A percentile compares a stretch with the other conserved stretches of the same genome.
Conservation (phyloP, 2,113 vertebrate genomes). For the Xenopus laevis region DNA sequence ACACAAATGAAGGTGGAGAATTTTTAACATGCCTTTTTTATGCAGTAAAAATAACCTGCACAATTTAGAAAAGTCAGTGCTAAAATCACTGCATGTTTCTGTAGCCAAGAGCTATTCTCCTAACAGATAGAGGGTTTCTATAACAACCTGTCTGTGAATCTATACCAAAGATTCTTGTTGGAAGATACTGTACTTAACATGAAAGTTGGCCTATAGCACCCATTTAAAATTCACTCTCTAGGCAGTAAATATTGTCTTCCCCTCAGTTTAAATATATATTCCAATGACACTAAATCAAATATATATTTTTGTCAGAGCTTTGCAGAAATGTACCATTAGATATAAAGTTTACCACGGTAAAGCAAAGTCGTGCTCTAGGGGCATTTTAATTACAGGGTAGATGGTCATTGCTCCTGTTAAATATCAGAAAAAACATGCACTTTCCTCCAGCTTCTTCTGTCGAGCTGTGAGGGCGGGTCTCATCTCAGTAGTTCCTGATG, state of each 20-base stretch:
- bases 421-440: no score
- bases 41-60: conserved; percentile 22
- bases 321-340: not conserved
- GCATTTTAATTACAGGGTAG: no score
- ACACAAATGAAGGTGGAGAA: conserved; percentile 16
- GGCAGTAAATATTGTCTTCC: not conserved
- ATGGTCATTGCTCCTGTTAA: no score
- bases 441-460: no score
- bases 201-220: not conserved
- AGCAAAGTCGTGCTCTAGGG: no score
- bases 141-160: conserved; percentile 49
- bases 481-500: no score
- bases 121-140: conserved; percentile 38
- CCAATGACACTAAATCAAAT: not conserved
- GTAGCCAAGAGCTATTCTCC: not conserved
- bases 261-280: not conserved
- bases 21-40: conserved; percentile 24
- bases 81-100: not conserved
- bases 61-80: conserved; percentile 4
- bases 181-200: conserved; percentile 30
- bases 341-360: no score
- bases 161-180: conserved; percentile 51
- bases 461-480: no score
- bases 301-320: not conserved
- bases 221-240: not conserved